Evolutionary conservation across 2,797 vertebrate genomes (phyloP).

Genomic region (Tamandua tetradactyla): DNA sequence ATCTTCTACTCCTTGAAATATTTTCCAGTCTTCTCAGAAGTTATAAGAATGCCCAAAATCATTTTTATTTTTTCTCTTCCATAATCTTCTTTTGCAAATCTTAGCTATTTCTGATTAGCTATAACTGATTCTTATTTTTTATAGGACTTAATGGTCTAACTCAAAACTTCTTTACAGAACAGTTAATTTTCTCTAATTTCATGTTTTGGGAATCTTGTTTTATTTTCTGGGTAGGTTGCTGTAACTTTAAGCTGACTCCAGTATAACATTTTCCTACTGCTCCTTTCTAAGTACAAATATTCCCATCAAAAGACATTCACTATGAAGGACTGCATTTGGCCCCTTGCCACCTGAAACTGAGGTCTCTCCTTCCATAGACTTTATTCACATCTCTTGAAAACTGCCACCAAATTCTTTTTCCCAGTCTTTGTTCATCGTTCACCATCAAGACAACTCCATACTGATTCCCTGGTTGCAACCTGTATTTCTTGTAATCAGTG

Average conservation of each 20-base stretch:
- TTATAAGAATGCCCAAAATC: neutral
- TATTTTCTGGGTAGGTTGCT: neutral
- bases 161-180: conserved; percentile 52
- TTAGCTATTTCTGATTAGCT: neutral
- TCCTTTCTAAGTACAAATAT: neutral
- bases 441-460: conserved; percentile 9
- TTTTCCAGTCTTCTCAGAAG: neutral
- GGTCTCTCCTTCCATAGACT: neutral
- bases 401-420: neutral
- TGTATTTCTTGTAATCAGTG: conserved; percentile 17
- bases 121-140: conserved; percentile 34
- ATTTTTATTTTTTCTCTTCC: conserved; percentile 6
- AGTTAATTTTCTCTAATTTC: conserved; percentile 7
- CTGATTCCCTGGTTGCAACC: neutral
- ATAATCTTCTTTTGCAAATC: neutral
- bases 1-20: neutral
- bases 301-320: neutral
- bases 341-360: neutral
- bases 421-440: neutral
- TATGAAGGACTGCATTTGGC: neutral
- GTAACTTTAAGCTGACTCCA: neutral
- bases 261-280: neutral
- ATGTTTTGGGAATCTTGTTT: conserved; percentile 26
- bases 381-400: conserved; percentile 42
- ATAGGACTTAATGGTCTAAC: neutral